These are phyloP conservation scores for Hepsetus odoe DNA, from an alignment of 2,113 vertebrate genomes.

Conservation along the genomic window DNA sequence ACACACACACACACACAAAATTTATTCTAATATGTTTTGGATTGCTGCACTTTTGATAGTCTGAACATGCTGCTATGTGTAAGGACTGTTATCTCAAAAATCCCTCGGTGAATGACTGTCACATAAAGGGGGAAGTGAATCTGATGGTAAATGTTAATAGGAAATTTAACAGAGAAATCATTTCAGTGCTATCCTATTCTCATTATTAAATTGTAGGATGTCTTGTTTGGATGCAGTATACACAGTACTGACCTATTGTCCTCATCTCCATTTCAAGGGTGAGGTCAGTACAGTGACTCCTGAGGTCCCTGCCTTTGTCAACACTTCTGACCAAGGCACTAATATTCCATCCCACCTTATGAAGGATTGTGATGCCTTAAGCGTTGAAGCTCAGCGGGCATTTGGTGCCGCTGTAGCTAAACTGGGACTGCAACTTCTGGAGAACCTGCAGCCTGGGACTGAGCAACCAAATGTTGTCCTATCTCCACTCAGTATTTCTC, in stretches of 20 bases:
- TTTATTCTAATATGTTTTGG: too few species aligned
- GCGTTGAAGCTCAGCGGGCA: constrained; percentile 43
- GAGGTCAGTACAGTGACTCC: constrained; percentile 18
- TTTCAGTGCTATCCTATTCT: too few species aligned
- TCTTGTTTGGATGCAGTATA: background rate
- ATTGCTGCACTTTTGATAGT: too few species aligned
- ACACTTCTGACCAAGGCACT: constrained; percentile 10
- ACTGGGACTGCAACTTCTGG: constrained; percentile 77
- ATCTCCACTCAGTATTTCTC: constrained; percentile 82
- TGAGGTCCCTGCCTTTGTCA: background rate
- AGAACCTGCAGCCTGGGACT: constrained; percentile 67
- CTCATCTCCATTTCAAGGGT: constrained; percentile 10
- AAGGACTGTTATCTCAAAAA: too few species aligned
- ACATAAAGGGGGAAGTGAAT: background rate
- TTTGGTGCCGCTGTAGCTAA: constrained; percentile 76
- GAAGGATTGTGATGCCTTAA: constrained; percentile 44
- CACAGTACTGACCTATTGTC: background rate
- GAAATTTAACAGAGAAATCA: too few species aligned
- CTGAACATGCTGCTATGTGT: too few species aligned
- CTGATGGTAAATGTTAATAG: background rate
- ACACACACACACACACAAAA: too few species aligned
- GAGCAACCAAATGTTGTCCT: constrained; percentile 76
- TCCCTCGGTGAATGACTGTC: background rate
- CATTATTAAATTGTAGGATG: background rate
- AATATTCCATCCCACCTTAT: constrained; percentile 5